Base-by-base conservation (phyloP, 2,113 vertebrate species). In the Stigmatopora argus region DNA sequence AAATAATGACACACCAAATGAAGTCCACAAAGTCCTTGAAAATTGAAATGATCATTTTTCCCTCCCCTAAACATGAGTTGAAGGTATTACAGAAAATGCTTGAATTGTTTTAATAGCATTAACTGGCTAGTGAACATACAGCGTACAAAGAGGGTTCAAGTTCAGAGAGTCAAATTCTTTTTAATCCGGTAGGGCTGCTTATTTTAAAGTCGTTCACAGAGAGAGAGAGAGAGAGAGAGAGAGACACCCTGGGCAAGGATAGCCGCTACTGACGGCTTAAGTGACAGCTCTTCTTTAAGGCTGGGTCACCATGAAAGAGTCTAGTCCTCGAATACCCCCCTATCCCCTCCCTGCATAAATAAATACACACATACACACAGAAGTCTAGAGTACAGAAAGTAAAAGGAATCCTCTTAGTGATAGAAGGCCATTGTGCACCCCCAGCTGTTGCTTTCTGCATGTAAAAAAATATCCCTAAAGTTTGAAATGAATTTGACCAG, bases 381-480 rank as follows among this genome's bases (percentile, higher is more conserved):
- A 77, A 64, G 78, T 84, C 73, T 55, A 49, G 61, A 65, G 73
- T 51, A 31, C 26, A 31, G 77, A 66, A 78, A 78, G 73, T 72
- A 67, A 76, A 48, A 76, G 61, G 79, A 85, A 86, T 88, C 85
- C 80, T 86, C 81, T 88, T 84, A 81, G 78, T 64, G 68, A 51
- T 63, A 66, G 71, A 73, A 69, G 82, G 82, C 79, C 78, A 76
- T 73, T 60, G 80, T 77, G 83, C 67, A 64, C 69, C 65, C 85
- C 86, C 83, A 88, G 87, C 85, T 89, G 88, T 72, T 83, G 79
- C 77, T 78, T 68, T 26, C 7, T 6, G 65, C 51, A 53, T 18
- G 3, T 18, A 19, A 38, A 3, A 12, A 18, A 60, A 41, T 17
- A 41, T 41, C 18, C n/a, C 13, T 61, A 14, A 45, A 21, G 18